A percentile compares a stretch with the other conserved stretches of the same genome.
phyloP scores from a whole-genome alignment of 2,888 invertebrate species.

The Mallateleia sp. region DNA sequence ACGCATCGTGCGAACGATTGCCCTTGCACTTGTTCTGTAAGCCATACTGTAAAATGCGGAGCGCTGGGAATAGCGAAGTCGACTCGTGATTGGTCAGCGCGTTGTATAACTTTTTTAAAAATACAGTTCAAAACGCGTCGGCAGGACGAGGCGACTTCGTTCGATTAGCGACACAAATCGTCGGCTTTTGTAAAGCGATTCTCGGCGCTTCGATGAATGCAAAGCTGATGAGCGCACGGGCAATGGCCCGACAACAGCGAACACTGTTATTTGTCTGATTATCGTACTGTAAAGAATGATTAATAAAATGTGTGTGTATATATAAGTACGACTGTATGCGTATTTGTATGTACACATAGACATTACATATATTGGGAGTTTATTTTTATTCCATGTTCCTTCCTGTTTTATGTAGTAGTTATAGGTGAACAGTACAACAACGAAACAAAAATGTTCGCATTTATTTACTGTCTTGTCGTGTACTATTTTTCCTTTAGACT shows the following conservation, averaged over 20 bases:
- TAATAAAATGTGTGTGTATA: conserved; percentile 84
- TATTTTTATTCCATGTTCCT: conserved; percentile 5
- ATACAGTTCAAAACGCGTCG: not conserved
- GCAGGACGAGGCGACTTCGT: not conserved
- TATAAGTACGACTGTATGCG: conserved; percentile 70
- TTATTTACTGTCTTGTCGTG: too few species aligned
- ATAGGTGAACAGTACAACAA: too few species aligned
- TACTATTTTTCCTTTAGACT: too few species aligned
- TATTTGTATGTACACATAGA: conserved; percentile 62
- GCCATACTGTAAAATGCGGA: conserved; percentile 1
- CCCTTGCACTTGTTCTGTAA: conserved; percentile 44
- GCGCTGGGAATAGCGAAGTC: not conserved
- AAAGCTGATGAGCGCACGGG: conserved; percentile 41
- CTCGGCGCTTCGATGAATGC: not conserved
- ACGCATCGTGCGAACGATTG: conserved; percentile 74
- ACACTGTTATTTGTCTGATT: conserved; percentile 88
- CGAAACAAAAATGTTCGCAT: too few species aligned
- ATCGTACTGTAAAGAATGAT: conserved; percentile 87
- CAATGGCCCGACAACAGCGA: conserved; percentile 77
- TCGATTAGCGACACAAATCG: conserved; percentile 7
- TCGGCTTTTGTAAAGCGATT: conserved; percentile 4
- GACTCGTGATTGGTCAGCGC: not conserved
- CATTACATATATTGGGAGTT: conserved; percentile 56
- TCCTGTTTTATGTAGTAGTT: too few species aligned
- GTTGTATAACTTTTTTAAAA: not conserved